Evolutionary conservation across 2,888 invertebrate species (phyloP).

Genomic region (Aplocera efformata): DNA sequence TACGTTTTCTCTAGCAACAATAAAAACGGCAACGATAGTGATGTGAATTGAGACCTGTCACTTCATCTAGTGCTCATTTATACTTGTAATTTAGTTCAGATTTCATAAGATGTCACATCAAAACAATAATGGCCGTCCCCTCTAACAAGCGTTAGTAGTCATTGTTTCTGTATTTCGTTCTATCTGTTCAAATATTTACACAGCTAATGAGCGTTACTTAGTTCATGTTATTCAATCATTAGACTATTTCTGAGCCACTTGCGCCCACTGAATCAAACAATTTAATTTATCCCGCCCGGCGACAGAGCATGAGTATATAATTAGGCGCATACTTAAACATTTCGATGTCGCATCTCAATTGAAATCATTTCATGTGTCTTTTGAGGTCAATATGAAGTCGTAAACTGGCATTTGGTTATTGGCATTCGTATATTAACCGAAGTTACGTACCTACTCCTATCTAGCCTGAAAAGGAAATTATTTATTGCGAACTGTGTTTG

Average conservation of each 20-base stretch:
- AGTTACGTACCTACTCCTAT: too few relatives aligned
- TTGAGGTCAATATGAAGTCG: constrained; percentile 31
- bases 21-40: not conserved
- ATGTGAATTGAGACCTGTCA: not conserved
- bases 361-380: constrained; percentile 28
- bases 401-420: constrained; percentile 18
- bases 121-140: too few relatives aligned
- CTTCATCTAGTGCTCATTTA: too few relatives aligned
- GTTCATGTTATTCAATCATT: constrained; percentile 13
- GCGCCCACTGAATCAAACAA: constrained; percentile 19
- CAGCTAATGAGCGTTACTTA: constrained; percentile 10
- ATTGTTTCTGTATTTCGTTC: constrained; percentile 4
- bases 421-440: not conserved
- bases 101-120: too few relatives aligned
- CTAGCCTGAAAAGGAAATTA: too few relatives aligned
- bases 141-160: not conserved
- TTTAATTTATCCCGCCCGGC: constrained; percentile 26
- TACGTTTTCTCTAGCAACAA: too few relatives aligned
- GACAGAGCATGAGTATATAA: constrained; percentile 21
- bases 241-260: constrained; percentile 15
- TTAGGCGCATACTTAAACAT: constrained; percentile 23
- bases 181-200: constrained; percentile 14
- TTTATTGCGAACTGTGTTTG: too few relatives aligned
- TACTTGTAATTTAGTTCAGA: too few relatives aligned
- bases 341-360: constrained; percentile 28